Evolutionary conservation across 2,888 invertebrate genomes (phyloP), one percentile per base, ranked within the genome.

Genomic region (Liodrosophila aerea): DNA sequence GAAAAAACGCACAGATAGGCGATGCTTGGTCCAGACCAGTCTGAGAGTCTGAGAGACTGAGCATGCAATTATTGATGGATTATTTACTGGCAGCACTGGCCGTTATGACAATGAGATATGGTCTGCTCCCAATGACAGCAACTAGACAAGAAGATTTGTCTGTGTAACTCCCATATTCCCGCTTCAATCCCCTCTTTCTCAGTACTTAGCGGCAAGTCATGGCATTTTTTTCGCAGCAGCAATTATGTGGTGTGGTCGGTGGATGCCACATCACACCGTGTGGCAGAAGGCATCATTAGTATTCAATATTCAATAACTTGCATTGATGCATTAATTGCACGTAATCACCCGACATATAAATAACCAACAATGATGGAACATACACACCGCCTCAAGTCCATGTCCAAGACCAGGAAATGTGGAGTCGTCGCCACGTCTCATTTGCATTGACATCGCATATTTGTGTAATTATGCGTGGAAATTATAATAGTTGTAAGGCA

Each of bases 61-160:
- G 65, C 76, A 77, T 84, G 81, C 86, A 86, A 86, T 81, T 81
- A 81, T 81, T 86, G 81, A 81, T 81, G 82, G 81, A 81, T 85
- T 81, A 86, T 86, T 81, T 81, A 81, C 81, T 86, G 86, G 77
- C 86, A 86, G 80, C 80, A 73, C 83, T 78, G 80, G 72, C 75
- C 78, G 73, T 81, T 81, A 81, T 81, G 81, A 84, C 86, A 84
- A 65, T 81, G 86, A 81, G 81, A 74, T 73, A 77, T 85, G 82
- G 69, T 82, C 83, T 62, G 51, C 67, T 44, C 47, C 43, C 76
- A 75, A 64, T 80, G 85, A 85, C 78, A 82, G 60, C 54, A 63
- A 57, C 71, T 64, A 76, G 84, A 85, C 73, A 52, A 41, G 58
- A 11, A 41, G 50, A 56, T 33, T 53, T 41, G 45, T 15, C 51